A percentile compares a stretch with the other conserved stretches of the same genome.
Evolutionary conservation across 2,113 vertebrate species (phyloP).

Genomic region (Colinus virginianus): DNA sequence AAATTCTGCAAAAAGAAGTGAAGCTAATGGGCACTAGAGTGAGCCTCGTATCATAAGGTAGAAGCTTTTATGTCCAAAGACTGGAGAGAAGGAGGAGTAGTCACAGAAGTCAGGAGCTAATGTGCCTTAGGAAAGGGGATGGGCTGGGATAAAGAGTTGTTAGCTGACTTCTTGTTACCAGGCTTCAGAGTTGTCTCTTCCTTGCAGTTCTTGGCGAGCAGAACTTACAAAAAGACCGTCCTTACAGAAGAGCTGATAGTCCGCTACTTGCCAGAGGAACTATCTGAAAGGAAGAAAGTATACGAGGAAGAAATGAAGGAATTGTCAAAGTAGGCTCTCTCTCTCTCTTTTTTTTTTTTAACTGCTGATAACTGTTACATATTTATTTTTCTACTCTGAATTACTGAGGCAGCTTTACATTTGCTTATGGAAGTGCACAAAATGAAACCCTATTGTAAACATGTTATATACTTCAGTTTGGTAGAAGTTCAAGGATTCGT

Average conservation of each 20-base stretch:
- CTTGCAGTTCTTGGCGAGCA: slow-evolving; percentile 89
- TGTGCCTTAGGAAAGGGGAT: not conserved
- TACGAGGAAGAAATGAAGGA: slow-evolving; percentile 93
- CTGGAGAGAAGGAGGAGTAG: not conserved
- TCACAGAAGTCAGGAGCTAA: not conserved
- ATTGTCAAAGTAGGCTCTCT: slow-evolving; percentile 86
- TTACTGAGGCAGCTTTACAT: not conserved
- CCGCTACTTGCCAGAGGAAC: slow-evolving; percentile 87
- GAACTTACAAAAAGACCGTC: slow-evolving; percentile 89
- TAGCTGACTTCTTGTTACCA: not conserved
- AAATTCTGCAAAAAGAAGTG: not conserved
- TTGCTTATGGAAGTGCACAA: not conserved
- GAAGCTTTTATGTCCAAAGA: not conserved
- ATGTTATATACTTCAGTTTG: not conserved
- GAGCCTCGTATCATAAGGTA: not conserved
- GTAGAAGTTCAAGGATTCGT: not conserved
- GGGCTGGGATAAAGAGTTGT: not conserved
- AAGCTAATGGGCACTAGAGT: not conserved
- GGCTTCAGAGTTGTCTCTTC: slow-evolving; percentile 19
- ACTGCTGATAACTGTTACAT: not conserved
- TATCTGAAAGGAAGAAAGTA: slow-evolving; percentile 89
- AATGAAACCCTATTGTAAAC: not conserved
- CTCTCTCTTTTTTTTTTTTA: not conserved
- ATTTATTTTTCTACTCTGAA: not conserved
- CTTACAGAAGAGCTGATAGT: slow-evolving; percentile 90